Evolutionary conservation across 2,888 invertebrate species (phyloP).

Genomic region (Lithophane ornitopus): DNA sequence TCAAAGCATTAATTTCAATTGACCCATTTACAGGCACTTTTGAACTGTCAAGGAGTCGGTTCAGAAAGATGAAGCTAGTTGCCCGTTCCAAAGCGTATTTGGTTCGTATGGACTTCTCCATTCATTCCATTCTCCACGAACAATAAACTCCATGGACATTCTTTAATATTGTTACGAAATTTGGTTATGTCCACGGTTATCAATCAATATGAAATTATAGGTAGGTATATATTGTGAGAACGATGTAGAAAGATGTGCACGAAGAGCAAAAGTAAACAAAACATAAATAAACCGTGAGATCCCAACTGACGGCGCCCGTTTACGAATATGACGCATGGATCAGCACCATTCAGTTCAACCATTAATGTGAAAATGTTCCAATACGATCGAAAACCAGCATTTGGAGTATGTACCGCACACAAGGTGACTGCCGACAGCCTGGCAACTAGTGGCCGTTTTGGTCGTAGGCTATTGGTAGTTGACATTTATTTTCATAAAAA

Average conservation of each 20-base stretch:
- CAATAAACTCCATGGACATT: not conserved
- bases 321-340: not conserved
- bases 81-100: not conserved
- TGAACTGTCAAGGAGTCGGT: not conserved
- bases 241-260: not conserved
- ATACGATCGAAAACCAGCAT: no score
- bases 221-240: not conserved
- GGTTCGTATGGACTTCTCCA: no score
- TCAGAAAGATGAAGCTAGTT: not conserved
- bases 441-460: not conserved
- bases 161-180: not conserved
- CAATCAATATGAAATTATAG: not conserved
- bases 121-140: no score
- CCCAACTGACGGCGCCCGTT: not conserved
- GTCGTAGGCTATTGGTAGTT: not conserved
- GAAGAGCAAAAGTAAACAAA: not conserved
- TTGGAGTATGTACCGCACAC: not conserved
- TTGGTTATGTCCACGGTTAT: not conserved
- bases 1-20: not conserved
- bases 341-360: not conserved
- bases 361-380: not conserved
- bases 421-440: not conserved
- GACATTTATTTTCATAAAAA: no score
- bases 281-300: not conserved
- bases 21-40: not conserved